Conservation (phyloP, 2,888 invertebrate species). For the Acleris holmiana region DNA sequence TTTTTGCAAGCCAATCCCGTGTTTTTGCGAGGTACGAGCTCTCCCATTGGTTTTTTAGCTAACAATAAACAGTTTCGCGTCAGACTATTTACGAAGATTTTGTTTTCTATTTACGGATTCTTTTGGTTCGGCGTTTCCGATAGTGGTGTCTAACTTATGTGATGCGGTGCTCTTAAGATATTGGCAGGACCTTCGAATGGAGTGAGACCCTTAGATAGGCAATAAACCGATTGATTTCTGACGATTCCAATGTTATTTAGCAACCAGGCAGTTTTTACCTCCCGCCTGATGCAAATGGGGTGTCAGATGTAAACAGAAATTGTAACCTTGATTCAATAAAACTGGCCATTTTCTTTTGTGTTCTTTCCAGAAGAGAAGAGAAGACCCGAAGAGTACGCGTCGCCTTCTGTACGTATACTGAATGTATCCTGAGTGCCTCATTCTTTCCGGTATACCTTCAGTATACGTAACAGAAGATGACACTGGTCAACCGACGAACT, state of each 20-base stretch:
- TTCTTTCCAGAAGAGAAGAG: slow-evolving; percentile 52
- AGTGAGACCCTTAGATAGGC: slow-evolving; percentile 61
- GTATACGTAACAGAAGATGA: slow-evolving; percentile 99
- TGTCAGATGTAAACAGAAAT: no score
- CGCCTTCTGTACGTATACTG: slow-evolving; percentile 99
- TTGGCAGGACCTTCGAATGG: slow-evolving; percentile 60
- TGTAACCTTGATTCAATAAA: no score
- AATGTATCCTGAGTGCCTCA: slow-evolving; percentile 99
- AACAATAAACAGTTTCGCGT: slow-evolving; percentile 70
- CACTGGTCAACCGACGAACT: slow-evolving; percentile 86
- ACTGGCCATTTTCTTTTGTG: neutral
- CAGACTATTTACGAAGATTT: no score
- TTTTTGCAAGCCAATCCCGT: slow-evolving; percentile 80
- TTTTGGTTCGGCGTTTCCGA: slow-evolving; percentile 54
- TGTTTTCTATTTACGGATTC: slow-evolving; percentile 59
- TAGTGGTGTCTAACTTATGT: slow-evolving; percentile 60
- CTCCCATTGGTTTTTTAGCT: slow-evolving; percentile 65
- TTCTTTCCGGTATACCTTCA: slow-evolving; percentile 99
- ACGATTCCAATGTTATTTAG: neutral
- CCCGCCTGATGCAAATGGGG: neutral
- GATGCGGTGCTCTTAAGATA: slow-evolving; percentile 73
- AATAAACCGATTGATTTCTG: slow-evolving; percentile 42
- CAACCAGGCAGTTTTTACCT: neutral
- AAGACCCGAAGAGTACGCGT: slow-evolving; percentile 81
- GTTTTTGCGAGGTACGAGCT: slow-evolving; percentile 56